These are phyloP conservation scores for Emmelina monodactyla DNA, from an alignment of 2,888 invertebrate genomes.

Conservation along the genomic window DNA sequence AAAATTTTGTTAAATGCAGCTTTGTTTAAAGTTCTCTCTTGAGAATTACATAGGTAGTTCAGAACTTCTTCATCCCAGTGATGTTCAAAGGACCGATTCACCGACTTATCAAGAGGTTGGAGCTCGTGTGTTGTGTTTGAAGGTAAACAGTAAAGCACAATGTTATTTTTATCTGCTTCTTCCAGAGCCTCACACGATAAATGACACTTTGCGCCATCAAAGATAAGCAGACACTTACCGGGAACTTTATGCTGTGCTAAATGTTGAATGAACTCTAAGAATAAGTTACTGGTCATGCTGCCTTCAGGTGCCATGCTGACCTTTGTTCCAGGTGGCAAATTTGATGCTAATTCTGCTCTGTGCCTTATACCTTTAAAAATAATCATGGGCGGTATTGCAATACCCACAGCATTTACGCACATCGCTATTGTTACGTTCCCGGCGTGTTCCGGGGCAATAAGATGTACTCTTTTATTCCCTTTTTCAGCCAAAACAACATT, in stretches of 20 bases:
- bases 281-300: conserved; percentile 6
- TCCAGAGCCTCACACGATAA: conserved; percentile 12
- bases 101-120: conserved; percentile 13
- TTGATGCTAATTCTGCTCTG: conserved; percentile 11
- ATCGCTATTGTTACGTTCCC: conserved; percentile 15
- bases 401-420: conserved; percentile 14
- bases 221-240: conserved; percentile 13
- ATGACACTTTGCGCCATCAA: conserved; percentile 15
- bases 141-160: conserved; percentile 11
- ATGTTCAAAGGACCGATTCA: conserved; percentile 12
- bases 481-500: conserved; percentile 12
- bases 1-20: conserved; percentile 14
- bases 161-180: conserved; percentile 13
- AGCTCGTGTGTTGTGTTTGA: conserved; percentile 12
- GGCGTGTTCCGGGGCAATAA: conserved; percentile 14
- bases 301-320: conserved; percentile 11
- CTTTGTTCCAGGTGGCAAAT: conserved; percentile 13
- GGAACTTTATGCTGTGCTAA: conserved; percentile 9
- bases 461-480: conserved; percentile 12
- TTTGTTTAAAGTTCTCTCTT: conserved; percentile 11
- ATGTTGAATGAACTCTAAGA: conserved; percentile 12
- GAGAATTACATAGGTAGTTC: conserved; percentile 7
- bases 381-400: conserved; percentile 14
- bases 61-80: conserved; percentile 9
- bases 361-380: conserved; percentile 12